A percentile compares a stretch with the other conserved stretches of the same genome.
phyloP scores from a whole-genome alignment of 1,140 invertebrate species.

The Leptinotarsa defecta region DNA sequence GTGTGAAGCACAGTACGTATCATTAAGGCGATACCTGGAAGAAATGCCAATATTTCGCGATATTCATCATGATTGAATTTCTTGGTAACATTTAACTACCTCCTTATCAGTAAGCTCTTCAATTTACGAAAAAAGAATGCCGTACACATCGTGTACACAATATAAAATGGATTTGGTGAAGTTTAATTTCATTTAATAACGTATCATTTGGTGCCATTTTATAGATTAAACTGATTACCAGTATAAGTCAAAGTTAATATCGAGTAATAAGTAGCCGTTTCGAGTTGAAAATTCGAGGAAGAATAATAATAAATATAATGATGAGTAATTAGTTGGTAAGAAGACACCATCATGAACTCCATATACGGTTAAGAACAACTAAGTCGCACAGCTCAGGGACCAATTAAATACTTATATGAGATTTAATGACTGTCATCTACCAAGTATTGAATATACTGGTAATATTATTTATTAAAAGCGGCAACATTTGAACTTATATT shows the following conservation, averaged over 20 bases:
- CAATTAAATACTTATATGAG: conserved; percentile 1
- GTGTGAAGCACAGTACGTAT: no score
- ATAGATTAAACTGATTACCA: conserved; percentile 2
- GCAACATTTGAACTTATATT: no score
- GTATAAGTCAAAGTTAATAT: not conserved
- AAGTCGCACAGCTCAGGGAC: conserved; percentile 7
- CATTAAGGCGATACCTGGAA: not conserved
- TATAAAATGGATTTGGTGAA: conserved; percentile 1
- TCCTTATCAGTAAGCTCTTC: conserved; percentile 1
- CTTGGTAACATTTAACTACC: conserved; percentile 1
- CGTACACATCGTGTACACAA: not conserved
- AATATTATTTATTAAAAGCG: no score
- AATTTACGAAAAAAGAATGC: conserved; percentile 1
- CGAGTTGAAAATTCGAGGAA: not conserved
- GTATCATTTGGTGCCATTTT: conserved; percentile 6
- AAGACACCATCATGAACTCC: not conserved
- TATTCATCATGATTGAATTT: not conserved
- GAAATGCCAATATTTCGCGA: not conserved
- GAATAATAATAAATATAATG: conserved; percentile 7
- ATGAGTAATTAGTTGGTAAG: not conserved
- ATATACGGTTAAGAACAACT: conserved; percentile 1
- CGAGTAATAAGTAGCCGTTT: conserved; percentile 8
- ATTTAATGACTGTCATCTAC: not conserved
- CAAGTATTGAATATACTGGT: no score
- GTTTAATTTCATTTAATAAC: conserved; percentile 7